phyloP scores from a whole-genome alignment of 2,113 vertebrate genomes.

The Nymphicus hollandicus region DNA sequence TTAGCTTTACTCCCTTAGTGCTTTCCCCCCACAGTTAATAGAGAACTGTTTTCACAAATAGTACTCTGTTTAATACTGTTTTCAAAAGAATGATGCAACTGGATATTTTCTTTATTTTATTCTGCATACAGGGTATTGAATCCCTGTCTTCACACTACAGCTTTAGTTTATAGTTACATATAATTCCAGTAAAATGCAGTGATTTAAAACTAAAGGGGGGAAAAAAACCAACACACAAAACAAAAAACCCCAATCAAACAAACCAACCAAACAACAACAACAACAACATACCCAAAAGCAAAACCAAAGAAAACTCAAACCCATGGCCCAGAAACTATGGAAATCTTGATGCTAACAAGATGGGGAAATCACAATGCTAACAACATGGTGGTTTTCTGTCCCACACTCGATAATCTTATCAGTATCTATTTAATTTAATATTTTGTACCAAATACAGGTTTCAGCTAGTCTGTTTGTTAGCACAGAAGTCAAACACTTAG shows the following conservation, averaged over 20 bases:
- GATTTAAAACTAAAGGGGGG: not conserved
- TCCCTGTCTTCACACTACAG: not conserved
- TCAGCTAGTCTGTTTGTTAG: not conserved
- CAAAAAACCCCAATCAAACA: not conserved
- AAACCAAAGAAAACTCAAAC: not conserved
- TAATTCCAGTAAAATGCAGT: not conserved
- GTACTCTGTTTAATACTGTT: not conserved
- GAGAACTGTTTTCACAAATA: not conserved
- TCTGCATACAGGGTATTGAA: not conserved
- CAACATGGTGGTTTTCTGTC: not conserved
- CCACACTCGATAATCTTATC: not conserved
- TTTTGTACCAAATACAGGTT: not conserved
- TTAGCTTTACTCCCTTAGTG: not conserved
- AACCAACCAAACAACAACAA: not conserved
- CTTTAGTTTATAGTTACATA: not conserved
- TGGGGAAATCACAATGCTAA: not conserved
- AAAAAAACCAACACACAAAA: not conserved
- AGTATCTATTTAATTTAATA: not conserved
- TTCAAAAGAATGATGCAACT: not conserved
- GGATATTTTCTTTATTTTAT: not conserved
- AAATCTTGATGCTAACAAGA: not conserved
- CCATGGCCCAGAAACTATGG: not conserved
- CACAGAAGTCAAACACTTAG: slow-evolving; percentile 22
- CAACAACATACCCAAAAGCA: not conserved
- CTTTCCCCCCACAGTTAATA: not conserved